phyloP scores from a whole-genome alignment of 2,113 vertebrate species.

The Crotalus helleri region DNA sequence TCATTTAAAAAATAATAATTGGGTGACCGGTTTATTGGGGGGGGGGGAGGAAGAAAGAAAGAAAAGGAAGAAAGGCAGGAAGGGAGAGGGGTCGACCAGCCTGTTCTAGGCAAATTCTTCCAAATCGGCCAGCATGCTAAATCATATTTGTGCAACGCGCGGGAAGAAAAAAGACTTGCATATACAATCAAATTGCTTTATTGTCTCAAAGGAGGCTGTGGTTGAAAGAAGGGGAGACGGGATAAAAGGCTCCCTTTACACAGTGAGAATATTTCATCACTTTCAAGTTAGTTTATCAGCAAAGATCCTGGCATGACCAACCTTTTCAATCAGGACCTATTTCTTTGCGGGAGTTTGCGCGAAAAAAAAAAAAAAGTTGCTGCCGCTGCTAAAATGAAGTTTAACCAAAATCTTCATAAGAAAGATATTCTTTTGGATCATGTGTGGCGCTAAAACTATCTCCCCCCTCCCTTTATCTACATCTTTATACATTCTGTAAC shows the following conservation, averaged over 20 bases:
- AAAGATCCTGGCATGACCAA: background rate
- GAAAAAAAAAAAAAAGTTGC: background rate
- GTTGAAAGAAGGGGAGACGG: background rate
- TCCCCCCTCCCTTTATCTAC: background rate
- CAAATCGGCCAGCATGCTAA: background rate
- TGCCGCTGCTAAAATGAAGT: background rate
- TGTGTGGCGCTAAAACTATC: background rate
- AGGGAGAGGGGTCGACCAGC: conserved; percentile 18
- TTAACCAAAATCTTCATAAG: conserved; percentile 36
- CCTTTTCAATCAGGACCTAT: background rate
- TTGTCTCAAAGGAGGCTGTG: conserved; percentile 31
- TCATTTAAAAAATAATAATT: background rate
- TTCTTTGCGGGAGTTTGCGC: background rate
- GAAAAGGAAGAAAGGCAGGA: background rate
- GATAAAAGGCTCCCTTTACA: conserved; percentile 11
- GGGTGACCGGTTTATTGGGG: background rate
- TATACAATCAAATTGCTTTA: background rate
- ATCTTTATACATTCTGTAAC: background rate
- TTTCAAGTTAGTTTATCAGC: background rate
- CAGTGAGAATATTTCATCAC: background rate
- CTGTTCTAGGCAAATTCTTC: background rate
- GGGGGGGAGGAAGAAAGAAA: background rate
- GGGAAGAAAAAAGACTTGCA: conserved; percentile 1
- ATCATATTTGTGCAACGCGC: background rate
- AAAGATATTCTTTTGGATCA: background rate